Evolutionary conservation across 2,113 vertebrate genomes (phyloP).

Genomic region (Okapia johnstoni): DNA sequence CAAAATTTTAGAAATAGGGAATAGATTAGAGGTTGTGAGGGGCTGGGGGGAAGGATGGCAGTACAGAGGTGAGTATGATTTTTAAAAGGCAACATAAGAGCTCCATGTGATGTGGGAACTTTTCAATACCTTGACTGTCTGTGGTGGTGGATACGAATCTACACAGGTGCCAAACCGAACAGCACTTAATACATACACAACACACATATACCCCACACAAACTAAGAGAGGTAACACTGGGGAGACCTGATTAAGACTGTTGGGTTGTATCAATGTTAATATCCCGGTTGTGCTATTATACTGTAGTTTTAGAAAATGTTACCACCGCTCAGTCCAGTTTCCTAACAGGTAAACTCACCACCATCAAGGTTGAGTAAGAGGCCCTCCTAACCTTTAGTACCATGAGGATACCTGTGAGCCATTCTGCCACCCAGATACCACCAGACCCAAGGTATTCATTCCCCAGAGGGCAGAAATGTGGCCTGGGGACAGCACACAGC

Average conservation of each 20-base stretch:
- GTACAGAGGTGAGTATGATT: not conserved
- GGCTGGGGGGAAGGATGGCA: not conserved
- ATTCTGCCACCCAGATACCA: not conserved
- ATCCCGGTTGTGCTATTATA: not conserved
- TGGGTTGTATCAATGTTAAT: not conserved
- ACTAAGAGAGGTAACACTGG: not conserved
- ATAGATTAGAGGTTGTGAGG: not conserved
- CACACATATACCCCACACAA: not conserved
- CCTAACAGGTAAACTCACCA: not conserved
- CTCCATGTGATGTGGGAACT: not conserved
- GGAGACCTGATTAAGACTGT: not conserved
- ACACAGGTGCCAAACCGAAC: not conserved
- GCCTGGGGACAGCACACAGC: not conserved
- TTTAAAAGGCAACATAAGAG: not conserved
- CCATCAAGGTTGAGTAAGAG: not conserved
- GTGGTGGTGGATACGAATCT: not conserved
- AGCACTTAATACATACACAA: not conserved
- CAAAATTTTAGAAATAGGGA: not conserved
- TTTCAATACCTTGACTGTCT: not conserved
- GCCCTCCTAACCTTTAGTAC: not conserved
- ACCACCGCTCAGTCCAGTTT: not conserved
- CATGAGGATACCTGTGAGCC: not conserved
- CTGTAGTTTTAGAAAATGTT: not conserved
- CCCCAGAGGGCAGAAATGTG: not conserved
- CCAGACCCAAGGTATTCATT: not conserved